Conservation (phyloP, 1,140 invertebrate genomes). For the Eupeodes corollae region DNA sequence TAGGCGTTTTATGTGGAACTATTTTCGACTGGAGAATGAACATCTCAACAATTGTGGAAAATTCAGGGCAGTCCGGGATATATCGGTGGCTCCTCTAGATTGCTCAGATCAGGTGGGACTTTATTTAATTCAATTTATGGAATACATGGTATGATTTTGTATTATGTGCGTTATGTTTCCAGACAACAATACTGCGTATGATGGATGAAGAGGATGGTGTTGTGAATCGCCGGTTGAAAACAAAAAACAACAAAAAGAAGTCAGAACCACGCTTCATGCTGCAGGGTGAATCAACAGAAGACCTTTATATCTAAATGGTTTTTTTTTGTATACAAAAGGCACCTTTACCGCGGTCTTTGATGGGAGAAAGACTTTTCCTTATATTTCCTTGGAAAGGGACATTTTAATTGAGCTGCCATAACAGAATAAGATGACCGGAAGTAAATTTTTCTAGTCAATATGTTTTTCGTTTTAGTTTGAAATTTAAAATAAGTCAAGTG, state of each 20-base stretch:
- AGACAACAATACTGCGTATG: constrained; percentile 76
- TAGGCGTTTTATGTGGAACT: constrained; percentile 82
- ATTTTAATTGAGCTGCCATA: too few relatives aligned
- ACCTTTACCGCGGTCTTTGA: too few relatives aligned
- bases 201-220: constrained; percentile 92
- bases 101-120: constrained; percentile 51
- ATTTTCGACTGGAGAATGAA: constrained; percentile 86
- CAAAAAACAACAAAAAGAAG: constrained; percentile 20
- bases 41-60: constrained; percentile 92
- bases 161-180: not conserved
- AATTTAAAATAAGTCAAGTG: too few relatives aligned
- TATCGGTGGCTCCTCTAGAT: constrained; percentile 75
- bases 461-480: too few relatives aligned
- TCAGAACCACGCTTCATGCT: constrained; percentile 24
- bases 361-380: too few relatives aligned
- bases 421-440: too few relatives aligned
- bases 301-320: constrained; percentile 20
- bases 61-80: constrained; percentile 82
- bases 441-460: too few relatives aligned
- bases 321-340: too few relatives aligned
- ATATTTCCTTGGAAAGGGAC: too few relatives aligned
- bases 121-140: not conserved
- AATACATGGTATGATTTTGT: not conserved
- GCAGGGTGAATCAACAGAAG: constrained; percentile 31
- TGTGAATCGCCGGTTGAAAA: constrained; percentile 43